phyloP scores from a whole-genome alignment of 2,888 invertebrate species.

The Melikaiella ostensackeni region DNA sequence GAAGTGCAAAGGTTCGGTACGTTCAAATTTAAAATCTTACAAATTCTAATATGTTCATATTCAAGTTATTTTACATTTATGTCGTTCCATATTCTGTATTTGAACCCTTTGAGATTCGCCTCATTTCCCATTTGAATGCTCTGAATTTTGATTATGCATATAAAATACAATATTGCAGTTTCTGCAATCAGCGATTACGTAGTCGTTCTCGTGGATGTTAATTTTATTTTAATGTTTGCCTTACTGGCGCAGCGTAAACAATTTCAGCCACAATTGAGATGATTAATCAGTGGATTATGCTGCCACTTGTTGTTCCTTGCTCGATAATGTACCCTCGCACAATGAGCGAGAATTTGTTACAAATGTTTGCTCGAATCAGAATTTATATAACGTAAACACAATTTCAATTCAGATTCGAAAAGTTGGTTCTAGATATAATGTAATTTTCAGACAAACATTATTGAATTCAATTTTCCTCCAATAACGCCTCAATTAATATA shows the following conservation, averaged over 20 bases:
- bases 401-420: background rate
- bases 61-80: too few species aligned
- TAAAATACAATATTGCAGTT: background rate
- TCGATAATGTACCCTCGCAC: background rate
- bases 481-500: background rate
- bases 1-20: too few species aligned
- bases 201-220: background rate
- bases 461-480: too few species aligned
- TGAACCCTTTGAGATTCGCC: background rate
- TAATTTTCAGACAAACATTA: too few species aligned
- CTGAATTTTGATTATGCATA: background rate
- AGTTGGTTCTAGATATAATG: background rate
- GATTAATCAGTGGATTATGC: slow-evolving; percentile 24
- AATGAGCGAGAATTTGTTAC: background rate
- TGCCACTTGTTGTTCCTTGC: background rate
- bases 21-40: too few species aligned
- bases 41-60: too few species aligned
- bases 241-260: slow-evolving; percentile 13
- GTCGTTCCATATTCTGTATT: background rate
- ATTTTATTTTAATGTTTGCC: slow-evolving; percentile 4
- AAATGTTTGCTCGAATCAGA: background rate
- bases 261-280: slow-evolving; percentile 15
- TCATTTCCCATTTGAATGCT: background rate
- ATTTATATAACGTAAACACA: background rate
- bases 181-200: background rate